phyloP scores from a whole-genome alignment of 2,113 vertebrate species.

The Emberiza fucata region DNA sequence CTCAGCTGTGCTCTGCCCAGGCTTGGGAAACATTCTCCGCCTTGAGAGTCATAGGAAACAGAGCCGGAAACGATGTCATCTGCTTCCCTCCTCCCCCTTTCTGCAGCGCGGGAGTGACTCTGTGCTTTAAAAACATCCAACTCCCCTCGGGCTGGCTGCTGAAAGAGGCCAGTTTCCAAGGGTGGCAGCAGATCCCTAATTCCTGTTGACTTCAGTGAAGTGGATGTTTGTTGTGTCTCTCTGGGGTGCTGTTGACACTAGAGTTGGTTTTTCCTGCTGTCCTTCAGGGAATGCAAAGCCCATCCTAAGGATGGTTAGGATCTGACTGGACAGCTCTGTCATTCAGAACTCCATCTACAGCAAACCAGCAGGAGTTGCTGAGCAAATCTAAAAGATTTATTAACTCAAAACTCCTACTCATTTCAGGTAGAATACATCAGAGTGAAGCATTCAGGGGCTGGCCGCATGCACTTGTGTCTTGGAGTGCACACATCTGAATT shows the following conservation, averaged over 20 bases:
- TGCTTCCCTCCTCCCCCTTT: not conserved
- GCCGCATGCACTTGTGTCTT: not conserved
- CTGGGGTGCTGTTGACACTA: not conserved
- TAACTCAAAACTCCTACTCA: not conserved
- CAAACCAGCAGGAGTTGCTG: not conserved
- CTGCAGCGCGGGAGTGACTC: not conserved
- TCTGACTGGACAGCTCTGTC: not conserved
- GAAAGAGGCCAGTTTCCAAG: not conserved
- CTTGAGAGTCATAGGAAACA: not conserved
- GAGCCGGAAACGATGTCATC: slow-evolving; percentile 20
- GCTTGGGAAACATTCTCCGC: not conserved
- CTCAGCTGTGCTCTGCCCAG: not conserved
- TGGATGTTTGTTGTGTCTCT: not conserved
- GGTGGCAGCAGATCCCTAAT: not conserved
- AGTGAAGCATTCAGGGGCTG: not conserved
- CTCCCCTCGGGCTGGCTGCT: not conserved
- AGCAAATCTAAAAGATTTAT: not conserved
- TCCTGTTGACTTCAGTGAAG: not conserved
- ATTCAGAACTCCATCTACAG: not conserved
- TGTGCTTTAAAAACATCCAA: not conserved
- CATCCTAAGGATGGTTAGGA: not conserved
- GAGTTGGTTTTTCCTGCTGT: not conserved
- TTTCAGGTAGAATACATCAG: not conserved
- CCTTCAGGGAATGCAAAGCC: not conserved
- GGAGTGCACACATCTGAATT: not conserved